These are phyloP conservation scores for Propsilocerus akamusi DNA, from an alignment of 1,140 invertebrate genomes.

Conservation along the genomic window DNA sequence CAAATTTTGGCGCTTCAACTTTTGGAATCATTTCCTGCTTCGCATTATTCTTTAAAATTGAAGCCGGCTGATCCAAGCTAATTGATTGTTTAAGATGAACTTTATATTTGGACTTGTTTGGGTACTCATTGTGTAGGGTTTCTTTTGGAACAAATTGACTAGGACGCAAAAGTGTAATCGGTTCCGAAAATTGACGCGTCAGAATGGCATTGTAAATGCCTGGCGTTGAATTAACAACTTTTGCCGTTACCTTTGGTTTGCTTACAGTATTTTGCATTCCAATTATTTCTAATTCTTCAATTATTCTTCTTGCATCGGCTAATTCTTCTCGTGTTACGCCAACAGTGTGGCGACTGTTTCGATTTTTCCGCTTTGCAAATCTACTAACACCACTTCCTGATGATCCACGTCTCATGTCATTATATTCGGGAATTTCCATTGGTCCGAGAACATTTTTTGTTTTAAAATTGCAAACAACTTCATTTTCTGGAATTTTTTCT, in stretches of 20 bases:
- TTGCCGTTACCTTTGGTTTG: constrained; percentile 6
- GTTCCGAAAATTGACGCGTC: neutral
- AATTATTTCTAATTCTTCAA: constrained; percentile 39
- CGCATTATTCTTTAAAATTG: constrained; percentile 16
- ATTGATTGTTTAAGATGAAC: constrained; percentile 5
- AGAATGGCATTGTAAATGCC: constrained; percentile 6
- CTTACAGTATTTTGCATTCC: constrained; percentile 7
- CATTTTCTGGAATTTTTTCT: constrained; percentile 24
- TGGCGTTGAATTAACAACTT: constrained; percentile 7
- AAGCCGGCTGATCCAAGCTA: constrained; percentile 6
- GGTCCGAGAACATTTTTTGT: neutral
- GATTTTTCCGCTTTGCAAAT: constrained; percentile 25
- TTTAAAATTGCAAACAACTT: neutral
- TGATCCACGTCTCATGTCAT: constrained; percentile 3
- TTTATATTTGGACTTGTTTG: constrained; percentile 7
- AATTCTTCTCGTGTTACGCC: constrained; percentile 62
- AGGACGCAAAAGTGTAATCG: constrained; percentile 8
- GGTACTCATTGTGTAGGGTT: constrained; percentile 18
- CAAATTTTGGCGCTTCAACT: constrained; percentile 8
- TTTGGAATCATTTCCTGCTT: constrained; percentile 7
- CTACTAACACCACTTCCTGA: constrained; percentile 12
- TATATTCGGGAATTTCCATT: constrained; percentile 7
- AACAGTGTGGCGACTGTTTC: constrained; percentile 51
- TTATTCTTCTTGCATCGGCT: constrained; percentile 47
- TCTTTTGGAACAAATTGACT: constrained; percentile 12